phyloP scores from a whole-genome alignment of 2,113 vertebrate genomes.

The Pandion haliaetus region DNA sequence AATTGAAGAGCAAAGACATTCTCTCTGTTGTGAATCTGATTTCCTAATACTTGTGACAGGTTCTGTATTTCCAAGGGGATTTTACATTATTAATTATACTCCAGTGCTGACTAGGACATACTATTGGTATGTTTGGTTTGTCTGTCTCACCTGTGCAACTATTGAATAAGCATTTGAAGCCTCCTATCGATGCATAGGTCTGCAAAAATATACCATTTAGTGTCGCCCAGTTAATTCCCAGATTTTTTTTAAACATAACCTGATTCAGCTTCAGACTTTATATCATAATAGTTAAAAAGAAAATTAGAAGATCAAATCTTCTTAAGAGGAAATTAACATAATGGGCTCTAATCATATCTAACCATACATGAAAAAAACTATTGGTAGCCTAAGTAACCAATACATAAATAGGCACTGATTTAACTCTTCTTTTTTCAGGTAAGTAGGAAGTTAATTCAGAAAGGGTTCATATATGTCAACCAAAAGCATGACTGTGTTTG shows the following conservation, averaged over 20 bases:
- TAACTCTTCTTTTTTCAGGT: neutral
- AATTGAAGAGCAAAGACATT: neutral
- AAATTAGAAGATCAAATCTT: neutral
- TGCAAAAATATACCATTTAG: neutral
- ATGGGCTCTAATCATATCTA: neutral
- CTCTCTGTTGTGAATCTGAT: neutral
- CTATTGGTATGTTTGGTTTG: neutral
- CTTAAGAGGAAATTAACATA: neutral
- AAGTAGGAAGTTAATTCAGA: neutral
- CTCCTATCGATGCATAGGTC: neutral
- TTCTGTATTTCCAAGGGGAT: neutral
- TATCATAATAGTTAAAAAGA: neutral
- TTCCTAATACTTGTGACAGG: neutral
- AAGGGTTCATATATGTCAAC: neutral
- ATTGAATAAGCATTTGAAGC: neutral
- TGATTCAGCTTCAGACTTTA: neutral
- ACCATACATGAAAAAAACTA: neutral
- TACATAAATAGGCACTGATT: neutral
- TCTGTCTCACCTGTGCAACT: neutral
- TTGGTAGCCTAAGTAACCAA: neutral
- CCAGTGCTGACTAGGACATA: neutral
- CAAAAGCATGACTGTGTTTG: neutral
- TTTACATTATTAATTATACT: neutral
- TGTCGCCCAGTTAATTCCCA: neutral
- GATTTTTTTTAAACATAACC: neutral